These are phyloP conservation scores for Coelogynopora nodosa DNA, from an alignment of 2,888 invertebrate genomes.

Conservation along the genomic window DNA sequence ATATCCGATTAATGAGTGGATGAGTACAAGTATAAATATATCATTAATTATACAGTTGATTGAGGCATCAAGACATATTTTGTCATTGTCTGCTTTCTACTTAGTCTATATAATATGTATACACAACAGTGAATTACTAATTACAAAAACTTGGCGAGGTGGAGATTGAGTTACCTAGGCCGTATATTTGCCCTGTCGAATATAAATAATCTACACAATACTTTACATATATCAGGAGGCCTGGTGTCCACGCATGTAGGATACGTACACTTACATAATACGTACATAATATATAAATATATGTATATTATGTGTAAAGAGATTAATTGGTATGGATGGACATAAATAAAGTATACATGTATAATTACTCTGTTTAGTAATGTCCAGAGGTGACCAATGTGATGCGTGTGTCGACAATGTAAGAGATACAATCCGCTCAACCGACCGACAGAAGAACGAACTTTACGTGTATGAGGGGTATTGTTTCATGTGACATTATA, in stretches of 20 bases:
- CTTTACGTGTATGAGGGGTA: background rate
- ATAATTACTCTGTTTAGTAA: background rate
- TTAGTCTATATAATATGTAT: background rate
- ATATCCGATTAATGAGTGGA: background rate
- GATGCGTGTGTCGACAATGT: background rate
- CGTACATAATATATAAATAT: background rate
- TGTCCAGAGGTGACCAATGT: background rate
- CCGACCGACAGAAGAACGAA: background rate
- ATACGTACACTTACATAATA: background rate
- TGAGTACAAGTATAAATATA: background rate
- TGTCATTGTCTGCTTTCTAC: background rate
- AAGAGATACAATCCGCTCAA: too few species aligned
- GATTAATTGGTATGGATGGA: background rate
- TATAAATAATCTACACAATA: background rate
- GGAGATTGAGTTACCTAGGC: background rate
- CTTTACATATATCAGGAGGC: background rate
- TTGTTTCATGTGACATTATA: background rate
- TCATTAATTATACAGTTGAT: background rate
- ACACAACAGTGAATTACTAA: background rate
- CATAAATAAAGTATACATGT: background rate
- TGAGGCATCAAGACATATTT: background rate
- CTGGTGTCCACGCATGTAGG: background rate
- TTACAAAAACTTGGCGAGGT: background rate
- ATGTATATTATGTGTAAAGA: too few species aligned
- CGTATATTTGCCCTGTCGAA: background rate